phyloP scores from a whole-genome alignment of 2,113 vertebrate genomes.

The Burhinus oedicnemus region DNA sequence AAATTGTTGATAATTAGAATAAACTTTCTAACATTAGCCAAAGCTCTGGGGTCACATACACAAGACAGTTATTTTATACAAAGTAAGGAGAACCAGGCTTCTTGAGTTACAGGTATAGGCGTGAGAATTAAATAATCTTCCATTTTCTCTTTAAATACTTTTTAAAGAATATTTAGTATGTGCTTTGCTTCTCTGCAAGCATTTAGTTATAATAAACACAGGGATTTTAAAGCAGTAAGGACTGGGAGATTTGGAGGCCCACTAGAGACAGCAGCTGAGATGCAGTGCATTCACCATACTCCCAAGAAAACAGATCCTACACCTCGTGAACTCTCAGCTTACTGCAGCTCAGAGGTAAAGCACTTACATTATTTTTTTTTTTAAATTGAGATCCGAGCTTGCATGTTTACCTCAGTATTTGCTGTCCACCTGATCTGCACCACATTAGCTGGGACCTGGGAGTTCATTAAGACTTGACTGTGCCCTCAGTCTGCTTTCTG shows the following conservation, averaged over 20 bases:
- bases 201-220: background rate
- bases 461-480: background rate
- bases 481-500: background rate
- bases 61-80: background rate
- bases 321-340: background rate
- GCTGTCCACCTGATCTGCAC: background rate
- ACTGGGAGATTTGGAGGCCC: background rate
- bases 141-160: background rate
- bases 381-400: background rate
- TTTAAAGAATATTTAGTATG: background rate
- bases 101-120: background rate
- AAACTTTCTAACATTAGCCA: background rate
- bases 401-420: background rate
- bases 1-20: background rate
- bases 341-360: background rate
- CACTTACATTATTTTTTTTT: background rate
- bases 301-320: background rate
- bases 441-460: background rate
- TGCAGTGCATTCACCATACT: fast-evolving
- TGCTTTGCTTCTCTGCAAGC: background rate
- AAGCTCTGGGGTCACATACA: background rate
- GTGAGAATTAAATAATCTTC: background rate
- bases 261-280: background rate
- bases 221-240: background rate
- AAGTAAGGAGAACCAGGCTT: background rate